Evolutionary conservation across 2,888 invertebrate genomes (phyloP).

Genomic region (Andrena trimmerana): DNA sequence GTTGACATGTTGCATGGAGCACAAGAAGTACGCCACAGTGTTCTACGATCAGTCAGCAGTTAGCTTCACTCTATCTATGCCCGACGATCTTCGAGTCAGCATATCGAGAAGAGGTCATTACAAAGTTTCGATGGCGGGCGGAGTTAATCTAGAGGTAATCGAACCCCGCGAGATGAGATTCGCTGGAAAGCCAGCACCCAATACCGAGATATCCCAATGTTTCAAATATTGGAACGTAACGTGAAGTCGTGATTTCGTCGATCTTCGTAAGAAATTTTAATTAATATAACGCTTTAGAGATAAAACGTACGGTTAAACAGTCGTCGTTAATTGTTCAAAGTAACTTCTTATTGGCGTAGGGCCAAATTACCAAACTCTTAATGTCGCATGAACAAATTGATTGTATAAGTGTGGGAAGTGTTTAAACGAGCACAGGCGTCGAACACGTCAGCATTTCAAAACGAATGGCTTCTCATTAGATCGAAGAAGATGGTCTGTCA

Average conservation of each 20-base stretch:
- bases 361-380: no score
- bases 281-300: not conserved
- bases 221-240: not conserved
- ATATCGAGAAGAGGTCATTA: slow-evolving; percentile 72
- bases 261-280: not conserved
- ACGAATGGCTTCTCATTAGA: slow-evolving; percentile 32
- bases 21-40: slow-evolving; percentile 86
- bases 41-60: slow-evolving; percentile 84
- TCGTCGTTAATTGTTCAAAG: not conserved
- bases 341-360: no score
- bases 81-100: slow-evolving; percentile 74
- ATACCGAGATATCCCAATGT: not conserved
- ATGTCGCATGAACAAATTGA: no score
- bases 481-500: slow-evolving; percentile 34
- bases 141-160: slow-evolving; percentile 72
- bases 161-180: slow-evolving; percentile 48
- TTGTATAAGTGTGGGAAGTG: not conserved
- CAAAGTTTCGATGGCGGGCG: slow-evolving; percentile 67
- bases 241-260: not conserved
- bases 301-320: not conserved
- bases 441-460: not conserved
- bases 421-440: not conserved
- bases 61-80: slow-evolving; percentile 76
- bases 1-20: slow-evolving; percentile 84
- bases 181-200: slow-evolving; percentile 23